A percentile compares a stretch with the other conserved stretches of the same genome.
Conservation (phyloP, 2,888 invertebrate genomes). For the Nesidiocoris tenuis region DNA sequence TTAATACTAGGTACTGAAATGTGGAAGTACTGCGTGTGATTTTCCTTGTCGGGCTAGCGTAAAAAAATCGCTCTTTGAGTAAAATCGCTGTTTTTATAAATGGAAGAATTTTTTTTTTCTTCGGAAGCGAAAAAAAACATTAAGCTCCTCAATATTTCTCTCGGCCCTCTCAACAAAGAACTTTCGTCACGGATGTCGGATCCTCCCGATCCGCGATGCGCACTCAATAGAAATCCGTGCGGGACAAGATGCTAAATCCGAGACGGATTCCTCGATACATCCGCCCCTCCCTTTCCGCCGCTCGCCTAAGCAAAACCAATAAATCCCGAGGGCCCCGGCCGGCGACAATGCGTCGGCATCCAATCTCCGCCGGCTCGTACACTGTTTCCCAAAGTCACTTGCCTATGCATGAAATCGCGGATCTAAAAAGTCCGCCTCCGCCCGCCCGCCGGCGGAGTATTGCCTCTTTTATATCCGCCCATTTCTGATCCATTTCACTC, state of each 20-base stretch:
- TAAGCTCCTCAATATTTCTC: not conserved
- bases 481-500: slow-evolving; percentile 43
- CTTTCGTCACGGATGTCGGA: not conserved
- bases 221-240: slow-evolving; percentile 40
- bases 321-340: slow-evolving; percentile 33
- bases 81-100: too few relatives aligned
- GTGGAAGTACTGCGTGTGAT: too few relatives aligned
- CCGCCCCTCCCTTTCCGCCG: slow-evolving; percentile 6
- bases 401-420: slow-evolving; percentile 41
- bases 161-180: not conserved
- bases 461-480: slow-evolving; percentile 41
- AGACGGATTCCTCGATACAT: slow-evolving; percentile 16
- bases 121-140: not conserved
- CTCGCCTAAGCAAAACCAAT: slow-evolving; percentile 36
- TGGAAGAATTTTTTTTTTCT: not conserved
- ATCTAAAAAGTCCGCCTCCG: slow-evolving; percentile 14
- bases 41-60: not conserved
- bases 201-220: slow-evolving; percentile 3
- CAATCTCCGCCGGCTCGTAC: slow-evolving; percentile 38
- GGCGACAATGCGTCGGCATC: slow-evolving; percentile 34
- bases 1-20: too few relatives aligned
- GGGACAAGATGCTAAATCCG: slow-evolving; percentile 42
- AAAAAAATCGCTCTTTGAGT: too few relatives aligned
- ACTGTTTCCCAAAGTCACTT: slow-evolving; percentile 44
- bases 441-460: slow-evolving; percentile 23